phyloP scores from a whole-genome alignment of 2,888 invertebrate genomes.

The Alloscopus bannaensis region DNA sequence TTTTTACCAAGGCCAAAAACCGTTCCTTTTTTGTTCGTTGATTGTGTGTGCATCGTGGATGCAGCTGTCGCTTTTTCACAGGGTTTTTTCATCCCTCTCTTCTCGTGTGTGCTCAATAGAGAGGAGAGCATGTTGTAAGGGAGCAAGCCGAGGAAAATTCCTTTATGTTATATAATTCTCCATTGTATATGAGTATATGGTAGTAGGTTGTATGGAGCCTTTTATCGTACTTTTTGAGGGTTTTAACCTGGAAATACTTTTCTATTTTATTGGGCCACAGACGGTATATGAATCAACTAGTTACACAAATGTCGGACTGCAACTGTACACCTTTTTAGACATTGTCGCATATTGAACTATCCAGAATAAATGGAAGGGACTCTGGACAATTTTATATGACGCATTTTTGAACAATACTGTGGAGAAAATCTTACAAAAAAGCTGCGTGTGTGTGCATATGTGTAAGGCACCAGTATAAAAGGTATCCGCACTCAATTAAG shows the following conservation, averaged over 20 bases:
- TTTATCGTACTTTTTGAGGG: background rate
- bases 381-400: too few relatives aligned
- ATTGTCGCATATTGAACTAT: constrained; percentile 4
- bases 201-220: too few relatives aligned
- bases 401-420: too few relatives aligned
- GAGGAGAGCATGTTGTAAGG: background rate
- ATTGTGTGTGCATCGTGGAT: constrained; percentile 44
- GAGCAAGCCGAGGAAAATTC: constrained; percentile 24
- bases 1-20: constrained; percentile 38
- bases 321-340: background rate
- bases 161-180: constrained; percentile 18
- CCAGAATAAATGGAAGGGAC: too few relatives aligned
- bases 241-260: too few relatives aligned
- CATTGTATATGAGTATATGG: too few relatives aligned
- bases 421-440: background rate
- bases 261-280: too few relatives aligned
- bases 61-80: constrained; percentile 57
- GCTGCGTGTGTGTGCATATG: background rate
- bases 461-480: too few relatives aligned
- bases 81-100: constrained; percentile 17
- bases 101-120: background rate
- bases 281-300: constrained; percentile 24
- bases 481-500: too few relatives aligned
- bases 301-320: background rate
- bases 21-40: constrained; percentile 29